These are phyloP conservation scores for Drosophila lacicola DNA, from an alignment of 2,888 invertebrate genomes.

Conservation along the genomic window DNA sequence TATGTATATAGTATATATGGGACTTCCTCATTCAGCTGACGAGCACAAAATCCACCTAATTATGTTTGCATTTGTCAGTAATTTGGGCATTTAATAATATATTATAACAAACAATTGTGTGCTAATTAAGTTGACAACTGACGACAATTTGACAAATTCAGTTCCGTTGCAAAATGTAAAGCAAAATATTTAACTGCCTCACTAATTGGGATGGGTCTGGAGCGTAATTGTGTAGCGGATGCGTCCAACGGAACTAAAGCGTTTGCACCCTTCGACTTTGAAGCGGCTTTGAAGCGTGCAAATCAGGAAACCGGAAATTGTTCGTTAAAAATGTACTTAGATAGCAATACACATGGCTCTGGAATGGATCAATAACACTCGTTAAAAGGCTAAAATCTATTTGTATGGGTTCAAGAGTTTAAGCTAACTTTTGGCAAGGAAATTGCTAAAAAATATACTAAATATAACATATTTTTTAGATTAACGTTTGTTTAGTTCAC, in stretches of 20 bases:
- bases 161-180: conserved; percentile 55
- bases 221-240: conserved; percentile 15
- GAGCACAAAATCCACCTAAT: background rate
- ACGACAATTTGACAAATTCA: conserved; percentile 69
- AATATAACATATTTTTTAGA: too few relatives aligned
- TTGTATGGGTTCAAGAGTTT: background rate
- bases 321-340: conserved; percentile 60
- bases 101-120: conserved; percentile 34
- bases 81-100: conserved; percentile 17
- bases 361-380: conserved; percentile 28
- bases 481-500: too few relatives aligned
- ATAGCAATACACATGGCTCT: conserved; percentile 9
- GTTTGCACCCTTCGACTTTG: conserved; percentile 27
- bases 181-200: conserved; percentile 26
- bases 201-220: conserved; percentile 25
- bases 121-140: conserved; percentile 46
- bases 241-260: conserved; percentile 38
- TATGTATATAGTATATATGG: background rate
- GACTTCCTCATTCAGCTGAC: background rate
- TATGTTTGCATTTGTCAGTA: conserved; percentile 14
- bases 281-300: conserved; percentile 51
- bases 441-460: too few relatives aligned
- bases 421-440: background rate
- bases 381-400: background rate
- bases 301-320: conserved; percentile 70